Evolutionary conservation across 1,140 invertebrate species (phyloP), one percentile per base, ranked within the genome.

Genomic region (Aphelinus atriplicis): DNA sequence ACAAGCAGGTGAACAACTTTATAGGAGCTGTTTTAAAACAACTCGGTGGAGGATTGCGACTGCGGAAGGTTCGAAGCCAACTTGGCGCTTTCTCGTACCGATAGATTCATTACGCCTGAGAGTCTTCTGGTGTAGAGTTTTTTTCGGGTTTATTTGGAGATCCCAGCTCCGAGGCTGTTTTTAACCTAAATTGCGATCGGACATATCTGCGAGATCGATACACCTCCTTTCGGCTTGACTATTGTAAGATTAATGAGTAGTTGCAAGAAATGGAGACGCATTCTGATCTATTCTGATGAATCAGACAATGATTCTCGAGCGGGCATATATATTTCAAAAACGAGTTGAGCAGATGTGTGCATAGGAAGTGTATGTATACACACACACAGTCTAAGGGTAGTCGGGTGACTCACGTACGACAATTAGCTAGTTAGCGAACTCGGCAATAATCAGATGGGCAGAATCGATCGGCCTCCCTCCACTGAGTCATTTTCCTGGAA

Each of bases 371-470:
- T 26, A 26, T 26, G 26, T 26, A 26, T 26, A 26, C 26, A 26
- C 26, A 26, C 26, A 26, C n/a, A 48, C 1, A 50, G 1, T 3
- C 63, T 57, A 57, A 4, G 26, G 26, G 56, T 57, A 57, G 10
- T 10, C 45, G 64, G 56, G 50, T 66, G 45, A 66, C 64, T 7
- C 64, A 43, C 5, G 45, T 83, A 84, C 68, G 75, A 77, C 80
- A 83, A 84, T 85, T 86, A 80, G 80, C 82, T 83, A 85, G 85
- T 86, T 86, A 84, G 81, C 74, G 53, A 83, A 84, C 78, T 83
- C 65, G 50, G 66, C 78, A 75, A 78, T 81, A 83, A 86, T 85
- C 84, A 84, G 84, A 86, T 86, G 78, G 78, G 73, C 51, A 68
- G 74, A 69, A 75, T 74, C 71, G 70, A 78, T 80, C 76, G 42